phyloP scores from a whole-genome alignment of 64 coral and sea anemone species.

The Anthopleura sola region DNA sequence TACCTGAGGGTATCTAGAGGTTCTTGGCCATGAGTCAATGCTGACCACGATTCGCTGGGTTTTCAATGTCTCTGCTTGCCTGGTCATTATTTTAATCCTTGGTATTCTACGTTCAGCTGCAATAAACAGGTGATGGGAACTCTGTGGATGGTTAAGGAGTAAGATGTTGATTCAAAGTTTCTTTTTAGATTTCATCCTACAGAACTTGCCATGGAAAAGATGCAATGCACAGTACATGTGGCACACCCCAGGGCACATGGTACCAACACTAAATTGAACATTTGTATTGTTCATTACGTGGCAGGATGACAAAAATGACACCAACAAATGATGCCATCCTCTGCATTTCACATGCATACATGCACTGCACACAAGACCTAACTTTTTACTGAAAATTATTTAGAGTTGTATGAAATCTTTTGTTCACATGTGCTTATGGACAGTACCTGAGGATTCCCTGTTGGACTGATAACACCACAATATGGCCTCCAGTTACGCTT shows the following conservation, averaged over 20 bases:
- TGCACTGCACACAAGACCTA: no score
- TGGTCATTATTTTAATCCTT: constrained; percentile 79
- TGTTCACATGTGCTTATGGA: background rate
- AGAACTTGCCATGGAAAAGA: no score
- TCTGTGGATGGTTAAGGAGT: constrained; percentile 20
- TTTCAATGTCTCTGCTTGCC: constrained; percentile 70
- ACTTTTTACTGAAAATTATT: no score
- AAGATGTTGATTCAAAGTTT: background rate
- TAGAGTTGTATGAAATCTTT: no score
- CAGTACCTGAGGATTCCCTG: constrained; percentile 73
- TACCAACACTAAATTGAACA: no score
- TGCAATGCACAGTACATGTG: no score
- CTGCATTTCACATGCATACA: no score
- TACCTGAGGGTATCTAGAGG: constrained; percentile 86
- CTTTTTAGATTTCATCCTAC: no score
- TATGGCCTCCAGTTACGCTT: constrained; percentile 96
- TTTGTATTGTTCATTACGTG: no score
- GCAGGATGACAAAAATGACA: no score
- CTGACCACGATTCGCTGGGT: constrained; percentile 89
- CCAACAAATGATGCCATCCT: no score
- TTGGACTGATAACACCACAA: constrained; percentile 80
- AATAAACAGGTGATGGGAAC: constrained; percentile 82
- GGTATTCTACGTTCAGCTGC: constrained; percentile 91
- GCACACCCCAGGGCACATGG: no score
- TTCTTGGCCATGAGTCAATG: constrained; percentile 93